Percentiles rank a stretch among this genome's conserved stretches.
Conservation (phyloP, 2,797 vertebrate genomes). For the Pseudocheirus occidentalis region DNA sequence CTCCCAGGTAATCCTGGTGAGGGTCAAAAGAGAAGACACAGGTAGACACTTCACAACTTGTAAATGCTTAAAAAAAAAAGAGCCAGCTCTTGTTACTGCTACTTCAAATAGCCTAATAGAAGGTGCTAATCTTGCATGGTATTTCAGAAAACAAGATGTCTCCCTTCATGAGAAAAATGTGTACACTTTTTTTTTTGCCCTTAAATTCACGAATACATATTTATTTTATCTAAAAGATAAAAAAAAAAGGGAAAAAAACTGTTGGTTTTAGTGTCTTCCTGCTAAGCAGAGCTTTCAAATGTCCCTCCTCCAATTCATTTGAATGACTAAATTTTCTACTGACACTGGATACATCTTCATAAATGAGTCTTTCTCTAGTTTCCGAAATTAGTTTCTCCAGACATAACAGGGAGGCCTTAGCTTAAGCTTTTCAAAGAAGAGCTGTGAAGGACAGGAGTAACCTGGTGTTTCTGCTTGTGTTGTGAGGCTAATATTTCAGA, state of each 20-base stretch:
- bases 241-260: conserved; percentile 33
- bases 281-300: conserved; percentile 51
- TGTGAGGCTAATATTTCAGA: conserved; percentile 57
- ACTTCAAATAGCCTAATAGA: conserved; percentile 38
- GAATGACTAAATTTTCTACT: conserved; percentile 63
- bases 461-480: conserved; percentile 38
- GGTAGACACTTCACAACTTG: neutral
- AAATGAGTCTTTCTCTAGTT: conserved; percentile 61
- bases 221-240: neutral
- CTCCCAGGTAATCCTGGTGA: neutral
- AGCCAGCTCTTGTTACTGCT: neutral
- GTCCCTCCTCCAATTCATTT: conserved; percentile 47
- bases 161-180: conserved; percentile 42
- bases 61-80: neutral
- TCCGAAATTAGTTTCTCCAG: conserved; percentile 58
- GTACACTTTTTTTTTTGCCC: conserved; percentile 32
- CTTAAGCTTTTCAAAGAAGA: conserved; percentile 57
- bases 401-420: conserved; percentile 59
- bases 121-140: conserved; percentile 32
- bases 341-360: conserved; percentile 53
- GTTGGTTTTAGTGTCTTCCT: neutral
- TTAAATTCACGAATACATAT: neutral
- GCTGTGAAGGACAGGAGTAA: conserved; percentile 55
- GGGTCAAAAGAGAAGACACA: neutral
- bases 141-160: conserved; percentile 59